Evolutionary conservation across 2,888 invertebrate species (phyloP).

Genomic region (Adela reaumurella): DNA sequence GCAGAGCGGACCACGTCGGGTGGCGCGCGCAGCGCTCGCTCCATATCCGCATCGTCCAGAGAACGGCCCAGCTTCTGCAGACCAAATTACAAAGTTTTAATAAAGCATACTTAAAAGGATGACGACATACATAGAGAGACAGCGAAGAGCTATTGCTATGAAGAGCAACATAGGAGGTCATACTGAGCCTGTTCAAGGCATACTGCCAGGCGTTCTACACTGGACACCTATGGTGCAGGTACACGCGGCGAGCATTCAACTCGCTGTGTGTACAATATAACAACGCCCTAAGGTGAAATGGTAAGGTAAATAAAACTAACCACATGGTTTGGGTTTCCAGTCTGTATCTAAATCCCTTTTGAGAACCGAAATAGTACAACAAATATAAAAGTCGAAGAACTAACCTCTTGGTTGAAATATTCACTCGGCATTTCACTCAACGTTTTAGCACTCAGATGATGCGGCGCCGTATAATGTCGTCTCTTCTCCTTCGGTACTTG

Average conservation of each 20-base stretch:
- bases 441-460: slow-evolving; percentile 64
- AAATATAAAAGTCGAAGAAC: slow-evolving; percentile 16
- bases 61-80: slow-evolving; percentile 57
- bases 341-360: no score
- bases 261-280: no score
- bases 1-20: slow-evolving; percentile 88
- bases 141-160: neutral
- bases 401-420: slow-evolving; percentile 42
- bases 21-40: slow-evolving; percentile 70
- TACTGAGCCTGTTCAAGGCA: no score
- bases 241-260: no score
- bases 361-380: no score
- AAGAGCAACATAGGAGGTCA: no score
- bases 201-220: no score
- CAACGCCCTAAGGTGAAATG: no score
- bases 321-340: no score
- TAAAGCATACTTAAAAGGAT: neutral
- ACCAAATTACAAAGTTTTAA: neutral
- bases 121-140: neutral
- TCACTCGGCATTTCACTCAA: slow-evolving; percentile 55
- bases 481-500: slow-evolving; percentile 79
- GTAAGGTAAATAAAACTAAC: no score
- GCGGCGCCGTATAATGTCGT: slow-evolving; percentile 83
- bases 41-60: slow-evolving; percentile 84
- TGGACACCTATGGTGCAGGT: no score